A percentile compares a stretch with the other conserved stretches of the same genome.
phyloP scores from a whole-genome alignment of 1,140 invertebrate genomes.

The Bombus superbus region DNA sequence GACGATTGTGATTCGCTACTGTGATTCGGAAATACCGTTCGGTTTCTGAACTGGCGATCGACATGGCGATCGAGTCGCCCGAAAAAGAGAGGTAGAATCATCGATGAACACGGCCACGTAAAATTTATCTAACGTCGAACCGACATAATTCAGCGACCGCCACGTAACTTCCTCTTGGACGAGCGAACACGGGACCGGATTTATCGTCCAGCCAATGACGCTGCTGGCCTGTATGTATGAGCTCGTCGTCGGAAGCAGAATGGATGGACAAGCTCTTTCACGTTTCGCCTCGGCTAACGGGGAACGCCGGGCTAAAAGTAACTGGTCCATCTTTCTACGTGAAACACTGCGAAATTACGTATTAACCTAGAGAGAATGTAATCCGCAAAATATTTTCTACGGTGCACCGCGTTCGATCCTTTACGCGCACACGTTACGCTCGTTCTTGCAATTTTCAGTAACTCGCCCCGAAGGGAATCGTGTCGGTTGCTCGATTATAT shows the following conservation, averaged over 20 bases:
- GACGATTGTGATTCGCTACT: neutral
- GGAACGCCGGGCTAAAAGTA: constrained; percentile 23
- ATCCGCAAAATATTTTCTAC: constrained; percentile 45
- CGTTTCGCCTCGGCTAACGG: constrained; percentile 35
- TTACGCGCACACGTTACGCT: constrained; percentile 1
- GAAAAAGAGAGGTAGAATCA: neutral
- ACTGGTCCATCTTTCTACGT: constrained; percentile 24
- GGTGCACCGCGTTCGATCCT: too few relatives aligned
- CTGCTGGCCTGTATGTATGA: constrained; percentile 17
- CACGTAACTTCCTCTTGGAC: constrained; percentile 31
- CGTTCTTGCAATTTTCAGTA: constrained; percentile 53
- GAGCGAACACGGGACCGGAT: constrained; percentile 36
- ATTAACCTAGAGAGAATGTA: constrained; percentile 57
- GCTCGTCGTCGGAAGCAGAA: constrained; percentile 55
- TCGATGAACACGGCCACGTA: neutral
- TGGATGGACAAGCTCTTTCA: constrained; percentile 59
- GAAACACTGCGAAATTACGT: constrained; percentile 58
- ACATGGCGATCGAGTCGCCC: neutral
- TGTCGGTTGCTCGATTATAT: neutral
- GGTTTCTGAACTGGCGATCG: neutral
- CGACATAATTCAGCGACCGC: constrained; percentile 27
- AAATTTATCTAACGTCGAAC: constrained; percentile 22
- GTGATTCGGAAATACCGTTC: neutral
- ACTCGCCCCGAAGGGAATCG: neutral
- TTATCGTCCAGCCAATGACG: constrained; percentile 47